Evolutionary conservation across 2,797 vertebrate species (phyloP).

Genomic region (Coreius guichenoti): DNA sequence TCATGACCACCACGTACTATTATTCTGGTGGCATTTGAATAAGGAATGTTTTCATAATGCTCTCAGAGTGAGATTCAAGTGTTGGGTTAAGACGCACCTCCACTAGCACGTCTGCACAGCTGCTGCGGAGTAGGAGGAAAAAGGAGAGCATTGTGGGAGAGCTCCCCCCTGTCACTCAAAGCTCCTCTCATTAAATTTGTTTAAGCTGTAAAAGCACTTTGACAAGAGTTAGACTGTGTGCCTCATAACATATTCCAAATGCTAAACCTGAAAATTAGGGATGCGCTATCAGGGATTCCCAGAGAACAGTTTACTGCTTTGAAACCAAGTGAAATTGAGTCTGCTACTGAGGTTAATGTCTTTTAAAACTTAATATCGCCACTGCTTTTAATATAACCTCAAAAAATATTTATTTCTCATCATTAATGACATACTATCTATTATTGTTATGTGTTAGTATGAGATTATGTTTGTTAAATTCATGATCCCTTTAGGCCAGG

Average conservation of each 20-base stretch:
- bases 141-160: slow-evolving; percentile 80
- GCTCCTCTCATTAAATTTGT: slow-evolving; percentile 76
- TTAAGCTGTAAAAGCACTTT: slow-evolving; percentile 80
- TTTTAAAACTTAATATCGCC: slow-evolving; percentile 21
- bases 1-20: neutral
- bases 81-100: slow-evolving; percentile 45
- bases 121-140: slow-evolving; percentile 76
- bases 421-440: slow-evolving; percentile 6
- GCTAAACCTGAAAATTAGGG: slow-evolving; percentile 22
- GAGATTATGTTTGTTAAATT: slow-evolving; percentile 28
- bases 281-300: slow-evolving; percentile 32
- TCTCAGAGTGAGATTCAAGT: slow-evolving; percentile 30
- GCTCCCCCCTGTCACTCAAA: slow-evolving; percentile 76
- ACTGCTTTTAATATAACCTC: neutral
- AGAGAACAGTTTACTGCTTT: slow-evolving; percentile 41
- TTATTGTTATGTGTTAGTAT: slow-evolving; percentile 25
- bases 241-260: slow-evolving; percentile 64
- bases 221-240: slow-evolving; percentile 70
- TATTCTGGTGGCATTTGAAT: slow-evolving; percentile 1
- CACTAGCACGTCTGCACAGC: slow-evolving; percentile 70
- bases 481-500: slow-evolving; percentile 48
- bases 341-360: neutral
- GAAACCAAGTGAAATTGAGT: slow-evolving; percentile 17
- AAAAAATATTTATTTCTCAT: slow-evolving; percentile 4
- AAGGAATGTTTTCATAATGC: slow-evolving; percentile 38